phyloP scores from a whole-genome alignment of 2,113 vertebrate genomes.

The Hoplias malabaricus region DNA sequence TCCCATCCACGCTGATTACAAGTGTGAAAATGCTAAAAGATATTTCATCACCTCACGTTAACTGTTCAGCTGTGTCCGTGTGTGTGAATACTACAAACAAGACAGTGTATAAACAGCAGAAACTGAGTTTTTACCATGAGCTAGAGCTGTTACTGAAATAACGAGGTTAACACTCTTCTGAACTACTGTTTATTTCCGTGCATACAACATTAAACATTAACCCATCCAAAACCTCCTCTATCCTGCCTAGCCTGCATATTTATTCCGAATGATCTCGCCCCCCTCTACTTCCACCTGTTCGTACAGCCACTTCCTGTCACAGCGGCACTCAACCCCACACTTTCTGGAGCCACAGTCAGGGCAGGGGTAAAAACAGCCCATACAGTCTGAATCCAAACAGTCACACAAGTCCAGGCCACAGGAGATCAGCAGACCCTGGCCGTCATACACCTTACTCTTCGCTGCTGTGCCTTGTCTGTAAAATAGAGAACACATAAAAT shows the following conservation, averaged over 20 bases:
- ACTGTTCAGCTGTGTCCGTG: no score
- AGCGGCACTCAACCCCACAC: constrained; percentile 91
- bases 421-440: constrained; percentile 84
- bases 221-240: neutral
- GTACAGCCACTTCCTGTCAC: constrained; percentile 96
- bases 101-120: no score
- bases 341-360: constrained; percentile 87
- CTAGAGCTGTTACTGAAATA: no score
- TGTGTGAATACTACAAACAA: no score
- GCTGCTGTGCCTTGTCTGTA: constrained; percentile 80
- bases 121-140: no score
- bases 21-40: no score
- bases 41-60: no score
- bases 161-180: neutral
- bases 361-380: constrained; percentile 96
- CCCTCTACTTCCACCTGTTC: constrained; percentile 98
- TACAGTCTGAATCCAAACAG: constrained; percentile 90
- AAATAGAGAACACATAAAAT: neutral
- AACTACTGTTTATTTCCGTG: neutral
- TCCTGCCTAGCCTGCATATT: constrained; percentile 74
- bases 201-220: no score
- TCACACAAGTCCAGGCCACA: constrained; percentile 92
- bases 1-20: no score
- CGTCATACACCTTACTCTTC: constrained; percentile 92
- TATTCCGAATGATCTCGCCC: constrained; percentile 92